phyloP scores from a whole-genome alignment of 2,797 vertebrate genomes.

The Brachymystax lenok region DNA sequence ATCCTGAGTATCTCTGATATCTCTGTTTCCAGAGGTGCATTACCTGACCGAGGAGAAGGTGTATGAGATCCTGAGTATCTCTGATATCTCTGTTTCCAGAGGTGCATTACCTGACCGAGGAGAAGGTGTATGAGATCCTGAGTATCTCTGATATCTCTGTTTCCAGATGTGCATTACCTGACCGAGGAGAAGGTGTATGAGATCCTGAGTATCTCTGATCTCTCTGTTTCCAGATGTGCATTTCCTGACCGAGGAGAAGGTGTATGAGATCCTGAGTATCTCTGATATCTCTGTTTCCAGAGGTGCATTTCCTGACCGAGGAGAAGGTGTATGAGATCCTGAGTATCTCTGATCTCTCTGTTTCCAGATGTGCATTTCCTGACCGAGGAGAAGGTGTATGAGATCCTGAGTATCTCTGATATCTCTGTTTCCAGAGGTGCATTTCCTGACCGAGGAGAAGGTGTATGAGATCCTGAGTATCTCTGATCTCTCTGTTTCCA shows the following conservation, averaged over 20 bases:
- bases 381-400: constrained; percentile 89
- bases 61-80: constrained; percentile 87
- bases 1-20: constrained; percentile 90
- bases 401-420: constrained; percentile 89
- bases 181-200: constrained; percentile 90
- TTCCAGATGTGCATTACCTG: constrained; percentile 88
- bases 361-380: constrained; percentile 88
- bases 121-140: constrained; percentile 88
- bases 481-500: constrained; percentile 79
- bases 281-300: constrained; percentile 83
- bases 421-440: constrained; percentile 83
- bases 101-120: constrained; percentile 91
- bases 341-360: constrained; percentile 82
- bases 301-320: constrained; percentile 92
- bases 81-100: constrained; percentile 83
- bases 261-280: constrained; percentile 87
- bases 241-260: constrained; percentile 89
- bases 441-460: constrained; percentile 89
- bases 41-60: constrained; percentile 91
- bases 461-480: constrained; percentile 88
- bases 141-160: constrained; percentile 81
- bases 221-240: constrained; percentile 84
- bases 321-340: constrained; percentile 89
- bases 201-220: constrained; percentile 89
- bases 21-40: constrained; percentile 83